Conservation (phyloP, 2,797 vertebrate genomes). For the Clarias fuscus region DNA sequence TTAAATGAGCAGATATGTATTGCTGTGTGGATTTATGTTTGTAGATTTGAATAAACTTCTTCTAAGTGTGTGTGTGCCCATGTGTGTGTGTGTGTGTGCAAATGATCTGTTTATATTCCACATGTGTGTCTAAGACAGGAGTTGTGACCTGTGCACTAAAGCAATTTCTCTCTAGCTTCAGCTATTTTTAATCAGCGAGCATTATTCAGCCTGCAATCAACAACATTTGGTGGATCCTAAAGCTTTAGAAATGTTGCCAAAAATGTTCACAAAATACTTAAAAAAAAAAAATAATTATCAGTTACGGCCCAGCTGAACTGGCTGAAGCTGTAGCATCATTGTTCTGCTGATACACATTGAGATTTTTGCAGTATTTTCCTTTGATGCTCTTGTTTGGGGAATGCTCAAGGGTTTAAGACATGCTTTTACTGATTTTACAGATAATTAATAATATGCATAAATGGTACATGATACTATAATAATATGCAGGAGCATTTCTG, state of each 20-base stretch:
- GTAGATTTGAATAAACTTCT: background rate
- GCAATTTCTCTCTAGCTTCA: conserved; percentile 19
- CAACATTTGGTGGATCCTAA: conserved; percentile 35
- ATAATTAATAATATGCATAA: background rate
- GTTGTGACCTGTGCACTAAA: background rate
- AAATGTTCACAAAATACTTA: conserved; percentile 6
- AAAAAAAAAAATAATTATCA: background rate
- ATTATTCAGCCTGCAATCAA: conserved; percentile 48
- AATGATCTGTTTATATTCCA: background rate
- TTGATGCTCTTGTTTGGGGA: background rate
- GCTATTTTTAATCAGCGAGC: conserved; percentile 43
- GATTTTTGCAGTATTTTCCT: background rate
- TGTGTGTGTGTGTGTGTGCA: background rate
- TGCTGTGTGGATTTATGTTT: background rate
- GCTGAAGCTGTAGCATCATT: background rate
- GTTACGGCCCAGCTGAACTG: background rate
- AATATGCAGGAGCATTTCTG: background rate
- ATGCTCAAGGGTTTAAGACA: background rate
- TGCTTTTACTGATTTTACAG: background rate
- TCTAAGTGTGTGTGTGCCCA: background rate
- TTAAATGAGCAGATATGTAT: background rate
- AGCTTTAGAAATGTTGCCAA: background rate
- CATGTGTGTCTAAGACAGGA: background rate
- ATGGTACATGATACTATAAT: background rate
- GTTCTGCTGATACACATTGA: background rate